Conservation (phyloP, 2,888 invertebrate genomes). For the Torymus auratus region DNA sequence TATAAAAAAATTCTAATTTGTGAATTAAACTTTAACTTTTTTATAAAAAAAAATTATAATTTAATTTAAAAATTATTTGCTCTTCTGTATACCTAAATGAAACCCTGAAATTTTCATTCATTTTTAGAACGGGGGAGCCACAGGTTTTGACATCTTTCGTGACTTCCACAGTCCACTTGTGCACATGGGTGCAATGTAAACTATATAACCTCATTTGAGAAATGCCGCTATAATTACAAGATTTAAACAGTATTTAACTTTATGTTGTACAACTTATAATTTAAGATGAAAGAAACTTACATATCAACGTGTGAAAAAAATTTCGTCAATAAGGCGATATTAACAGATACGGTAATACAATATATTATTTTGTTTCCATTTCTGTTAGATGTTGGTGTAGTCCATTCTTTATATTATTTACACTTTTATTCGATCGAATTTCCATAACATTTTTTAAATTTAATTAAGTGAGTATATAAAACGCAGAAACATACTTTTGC, state of each 20-base stretch:
- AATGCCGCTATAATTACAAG: constrained; percentile 33
- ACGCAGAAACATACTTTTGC: too few species aligned
- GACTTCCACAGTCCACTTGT: background rate
- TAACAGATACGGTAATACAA: constrained; percentile 81
- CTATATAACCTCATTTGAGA: constrained; percentile 40
- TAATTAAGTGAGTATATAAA: too few species aligned
- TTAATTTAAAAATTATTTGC: too few species aligned
- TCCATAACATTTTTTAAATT: too few species aligned
- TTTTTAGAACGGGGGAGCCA: constrained; percentile 48
- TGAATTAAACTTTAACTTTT: background rate
- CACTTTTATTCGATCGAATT: too few species aligned
- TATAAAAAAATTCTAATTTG: too few species aligned
- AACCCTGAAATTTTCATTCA: background rate
- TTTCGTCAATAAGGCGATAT: constrained; percentile 82
- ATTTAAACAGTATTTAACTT: constrained; percentile 23
- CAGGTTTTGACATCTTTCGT: background rate
- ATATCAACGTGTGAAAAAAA: constrained; percentile 85
- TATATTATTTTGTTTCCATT: constrained; percentile 12
- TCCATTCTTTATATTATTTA: too few species aligned
- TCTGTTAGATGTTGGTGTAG: background rate
- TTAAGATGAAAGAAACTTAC: constrained; percentile 81
- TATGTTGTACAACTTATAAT: background rate
- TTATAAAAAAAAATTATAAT: background rate
- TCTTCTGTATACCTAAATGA: too few species aligned
- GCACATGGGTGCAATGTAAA: constrained; percentile 18